A percentile compares a stretch with the other conserved stretches of the same genome.
Evolutionary conservation across 37 sponge, comb jelly and placozoan species (phyloP).

Genomic region (Cliona cf. orientalis): DNA sequence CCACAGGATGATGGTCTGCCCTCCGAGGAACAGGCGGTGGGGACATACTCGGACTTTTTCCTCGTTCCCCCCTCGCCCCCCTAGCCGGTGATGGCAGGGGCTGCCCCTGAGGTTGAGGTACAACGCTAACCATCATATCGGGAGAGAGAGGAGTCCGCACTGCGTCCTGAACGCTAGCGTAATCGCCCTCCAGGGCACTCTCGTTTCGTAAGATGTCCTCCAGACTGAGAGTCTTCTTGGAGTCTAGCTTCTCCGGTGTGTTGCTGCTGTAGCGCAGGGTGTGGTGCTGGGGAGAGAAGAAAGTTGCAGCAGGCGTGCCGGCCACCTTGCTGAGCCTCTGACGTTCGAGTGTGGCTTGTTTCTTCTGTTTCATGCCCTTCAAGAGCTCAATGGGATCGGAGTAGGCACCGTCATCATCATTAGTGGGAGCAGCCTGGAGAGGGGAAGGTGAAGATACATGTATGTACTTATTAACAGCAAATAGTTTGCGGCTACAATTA

Average conservation of each 20-base stretch:
- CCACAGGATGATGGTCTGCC: neutral
- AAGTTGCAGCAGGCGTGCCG: neutral
- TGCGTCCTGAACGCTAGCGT: conserved; percentile 30
- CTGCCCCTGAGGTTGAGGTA: neutral
- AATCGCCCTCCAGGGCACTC: neutral
- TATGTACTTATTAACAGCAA: neutral
- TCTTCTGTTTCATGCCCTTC: conserved; percentile 17
- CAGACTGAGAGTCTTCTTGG: neutral
- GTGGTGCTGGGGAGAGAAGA: conserved; percentile 12
- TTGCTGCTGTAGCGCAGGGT: too few relatives aligned
- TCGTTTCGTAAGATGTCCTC: too few relatives aligned
- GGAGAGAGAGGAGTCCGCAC: neutral
- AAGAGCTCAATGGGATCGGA: conserved; percentile 12
- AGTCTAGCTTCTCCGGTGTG: too few relatives aligned
- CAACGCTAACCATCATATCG: neutral
- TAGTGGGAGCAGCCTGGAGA: neutral
- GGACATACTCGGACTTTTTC: conserved; percentile 17
- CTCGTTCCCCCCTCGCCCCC: too few relatives aligned
- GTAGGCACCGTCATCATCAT: neutral
- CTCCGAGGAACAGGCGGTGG: conserved; percentile 11
- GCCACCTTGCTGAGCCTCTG: neutral
- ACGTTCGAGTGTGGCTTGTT: neutral
- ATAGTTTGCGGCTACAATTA: too few relatives aligned
- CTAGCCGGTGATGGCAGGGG: too few relatives aligned
- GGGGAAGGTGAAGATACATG: neutral